A percentile compares a stretch with the other conserved stretches of the same genome.
These are phyloP conservation scores for Sicus ferrugineus DNA, from an alignment of 2,888 invertebrate species.

Conservation along the genomic window DNA sequence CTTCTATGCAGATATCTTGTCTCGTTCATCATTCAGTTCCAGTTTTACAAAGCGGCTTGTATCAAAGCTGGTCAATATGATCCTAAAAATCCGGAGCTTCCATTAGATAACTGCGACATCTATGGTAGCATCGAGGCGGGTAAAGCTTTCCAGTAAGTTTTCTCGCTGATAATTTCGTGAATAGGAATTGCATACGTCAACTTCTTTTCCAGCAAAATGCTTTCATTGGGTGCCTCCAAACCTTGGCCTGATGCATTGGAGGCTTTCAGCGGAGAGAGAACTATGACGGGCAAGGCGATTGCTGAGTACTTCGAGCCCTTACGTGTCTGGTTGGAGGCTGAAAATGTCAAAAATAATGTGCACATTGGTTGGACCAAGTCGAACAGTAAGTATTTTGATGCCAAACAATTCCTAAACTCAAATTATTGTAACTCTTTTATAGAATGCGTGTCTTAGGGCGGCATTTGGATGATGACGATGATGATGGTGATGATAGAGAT, in stretches of 20 bases:
- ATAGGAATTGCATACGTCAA: background rate
- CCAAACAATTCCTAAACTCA: no score
- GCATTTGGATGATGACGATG: background rate
- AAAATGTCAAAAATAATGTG: slow-evolving; percentile 76
- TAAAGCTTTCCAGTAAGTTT: slow-evolving; percentile 70
- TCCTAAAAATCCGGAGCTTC: slow-evolving; percentile 71
- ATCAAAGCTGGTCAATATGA: slow-evolving; percentile 81
- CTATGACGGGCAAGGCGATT: slow-evolving; percentile 78
- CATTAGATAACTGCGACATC: slow-evolving; percentile 86
- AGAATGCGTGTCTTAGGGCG: background rate
- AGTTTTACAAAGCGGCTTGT: slow-evolving; percentile 77
- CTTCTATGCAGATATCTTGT: slow-evolving; percentile 72
- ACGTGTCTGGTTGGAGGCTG: slow-evolving; percentile 75
- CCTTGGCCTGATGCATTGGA: slow-evolving; percentile 88
- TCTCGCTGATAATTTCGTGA: background rate
- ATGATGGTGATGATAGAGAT: background rate
- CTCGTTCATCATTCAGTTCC: slow-evolving; percentile 81
- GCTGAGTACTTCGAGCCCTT: slow-evolving; percentile 84
- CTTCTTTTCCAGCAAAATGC: slow-evolving; percentile 70
- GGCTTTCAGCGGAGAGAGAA: slow-evolving; percentile 77
- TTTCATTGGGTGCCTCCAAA: slow-evolving; percentile 76
- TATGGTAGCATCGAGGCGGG: slow-evolving; percentile 83
- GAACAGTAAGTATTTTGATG: slow-evolving; percentile 57
- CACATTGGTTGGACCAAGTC: slow-evolving; percentile 71
- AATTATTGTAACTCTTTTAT: background rate